Conservation (phyloP, 92 coral and sea anemone species). For the Zoanthus solanderi region DNA sequence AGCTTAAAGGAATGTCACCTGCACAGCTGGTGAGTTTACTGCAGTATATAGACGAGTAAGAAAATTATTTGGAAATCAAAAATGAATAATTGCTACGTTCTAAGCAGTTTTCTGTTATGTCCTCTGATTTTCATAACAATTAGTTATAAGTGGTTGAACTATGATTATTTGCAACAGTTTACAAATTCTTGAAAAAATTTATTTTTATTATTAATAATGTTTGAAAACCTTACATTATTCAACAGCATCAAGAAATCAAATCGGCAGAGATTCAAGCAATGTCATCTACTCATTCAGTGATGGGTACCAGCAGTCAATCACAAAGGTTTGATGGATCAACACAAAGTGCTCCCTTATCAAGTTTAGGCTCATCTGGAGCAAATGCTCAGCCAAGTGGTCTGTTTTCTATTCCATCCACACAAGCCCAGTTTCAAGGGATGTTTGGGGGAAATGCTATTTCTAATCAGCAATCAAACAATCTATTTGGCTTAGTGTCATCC, state of each 20-base stretch:
- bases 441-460: slow-evolving; percentile 12
- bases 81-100: too few relatives aligned
- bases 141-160: too few relatives aligned
- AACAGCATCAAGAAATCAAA: slow-evolving; percentile 50
- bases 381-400: slow-evolving; percentile 6
- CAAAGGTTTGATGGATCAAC: slow-evolving; percentile 29
- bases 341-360: slow-evolving; percentile 15
- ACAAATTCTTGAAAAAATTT: too few relatives aligned
- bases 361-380: not conserved
- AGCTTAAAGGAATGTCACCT: slow-evolving; percentile 66
- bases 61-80: too few relatives aligned
- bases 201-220: too few relatives aligned
- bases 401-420: slow-evolving; percentile 11
- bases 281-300: slow-evolving; percentile 6
- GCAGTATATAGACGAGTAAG: too few relatives aligned
- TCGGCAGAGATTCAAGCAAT: slow-evolving; percentile 39
- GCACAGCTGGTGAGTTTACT: slow-evolving; percentile 60
- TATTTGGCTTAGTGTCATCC: slow-evolving; percentile 28
- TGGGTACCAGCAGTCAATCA: slow-evolving; percentile 8
- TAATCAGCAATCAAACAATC: not conserved
- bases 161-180: too few relatives aligned
- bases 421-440: slow-evolving; percentile 40
- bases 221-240: not conserved
- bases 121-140: too few relatives aligned
- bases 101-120: too few relatives aligned